Evolutionary conservation across 2,888 invertebrate species (phyloP).

Genomic region (Eumerus sabulonum): DNA sequence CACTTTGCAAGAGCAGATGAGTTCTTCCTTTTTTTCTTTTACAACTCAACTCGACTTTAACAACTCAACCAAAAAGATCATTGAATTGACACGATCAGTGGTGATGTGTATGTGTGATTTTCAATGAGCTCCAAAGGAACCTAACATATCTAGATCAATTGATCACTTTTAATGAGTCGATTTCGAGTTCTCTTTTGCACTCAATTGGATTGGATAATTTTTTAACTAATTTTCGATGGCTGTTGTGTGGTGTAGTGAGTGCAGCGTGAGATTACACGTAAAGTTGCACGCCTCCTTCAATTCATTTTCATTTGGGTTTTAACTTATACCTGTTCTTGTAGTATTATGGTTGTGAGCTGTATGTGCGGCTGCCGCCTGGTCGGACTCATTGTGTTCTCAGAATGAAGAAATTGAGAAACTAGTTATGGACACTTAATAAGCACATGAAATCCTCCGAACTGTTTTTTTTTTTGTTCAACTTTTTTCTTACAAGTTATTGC

Average conservation of each 20-base stretch:
- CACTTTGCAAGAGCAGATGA: conserved; percentile 17
- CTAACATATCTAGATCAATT: conserved; percentile 50
- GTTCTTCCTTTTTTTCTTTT: too few relatives aligned
- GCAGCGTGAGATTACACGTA: conserved; percentile 23
- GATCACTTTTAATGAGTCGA: conserved; percentile 32
- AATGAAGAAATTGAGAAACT: too few relatives aligned
- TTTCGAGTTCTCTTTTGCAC: background rate
- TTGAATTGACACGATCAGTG: conserved; percentile 51
- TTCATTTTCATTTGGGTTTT: background rate
- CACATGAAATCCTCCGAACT: too few relatives aligned
- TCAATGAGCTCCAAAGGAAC: conserved; percentile 19
- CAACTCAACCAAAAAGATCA: conserved; percentile 42
- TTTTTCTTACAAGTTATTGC: too few relatives aligned
- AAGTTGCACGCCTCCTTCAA: background rate
- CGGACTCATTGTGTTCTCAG: too few relatives aligned
- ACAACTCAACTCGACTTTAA: too few relatives aligned
- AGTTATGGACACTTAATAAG: too few relatives aligned
- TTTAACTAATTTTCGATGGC: conserved; percentile 24
- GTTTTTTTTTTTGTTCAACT: too few relatives aligned
- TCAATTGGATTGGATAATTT: conserved; percentile 51
- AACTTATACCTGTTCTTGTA: background rate
- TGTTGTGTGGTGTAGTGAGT: conserved; percentile 3
- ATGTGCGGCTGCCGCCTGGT: background rate
- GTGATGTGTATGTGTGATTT: conserved; percentile 16
- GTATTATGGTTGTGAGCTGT: background rate